Percentiles rank a stretch among this genome's conserved stretches.
These are phyloP conservation scores for Acropora yongei DNA, from an alignment of 64 coral and sea anemone genomes.

Conservation along the genomic window DNA sequence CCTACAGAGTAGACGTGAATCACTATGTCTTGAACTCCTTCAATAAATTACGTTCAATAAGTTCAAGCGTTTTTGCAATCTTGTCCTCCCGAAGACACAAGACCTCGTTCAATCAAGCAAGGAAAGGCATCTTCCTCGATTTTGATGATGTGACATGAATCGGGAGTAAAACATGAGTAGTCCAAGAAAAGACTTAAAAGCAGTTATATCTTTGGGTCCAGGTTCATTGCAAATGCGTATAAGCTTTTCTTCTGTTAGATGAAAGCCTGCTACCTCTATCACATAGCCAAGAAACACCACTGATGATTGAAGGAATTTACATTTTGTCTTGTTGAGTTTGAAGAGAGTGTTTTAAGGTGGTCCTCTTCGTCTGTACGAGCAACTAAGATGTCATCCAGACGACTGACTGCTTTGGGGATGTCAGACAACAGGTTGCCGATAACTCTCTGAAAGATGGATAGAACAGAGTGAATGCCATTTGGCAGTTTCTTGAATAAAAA, in stretches of 20 bases:
- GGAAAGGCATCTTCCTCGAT: neutral
- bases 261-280: constrained; percentile 43
- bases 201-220: constrained; percentile 35
- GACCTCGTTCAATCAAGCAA: constrained; percentile 9
- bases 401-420: constrained; percentile 44
- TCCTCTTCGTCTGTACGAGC: constrained; percentile 13
- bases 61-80: too few relatives aligned
- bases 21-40: too few relatives aligned
- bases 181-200: constrained; percentile 53
- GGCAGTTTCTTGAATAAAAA: constrained; percentile 50
- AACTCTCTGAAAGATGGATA: neutral
- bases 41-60: too few relatives aligned
- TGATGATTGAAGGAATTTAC: constrained; percentile 38
- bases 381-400: constrained; percentile 56
- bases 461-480: constrained; percentile 55
- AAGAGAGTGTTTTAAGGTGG: constrained; percentile 57
- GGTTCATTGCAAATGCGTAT: neutral
- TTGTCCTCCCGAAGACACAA: too few relatives aligned
- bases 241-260: constrained; percentile 48
- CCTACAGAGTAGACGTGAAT: too few relatives aligned
- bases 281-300: constrained; percentile 19
- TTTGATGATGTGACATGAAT: constrained; percentile 67
- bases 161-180: neutral
- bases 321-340: constrained; percentile 37
- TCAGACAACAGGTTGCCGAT: constrained; percentile 52